A percentile compares a stretch with the other conserved stretches of the same genome.
Conservation (phyloP, 2,113 vertebrate genomes). For the Pteruthius melanotis region DNA sequence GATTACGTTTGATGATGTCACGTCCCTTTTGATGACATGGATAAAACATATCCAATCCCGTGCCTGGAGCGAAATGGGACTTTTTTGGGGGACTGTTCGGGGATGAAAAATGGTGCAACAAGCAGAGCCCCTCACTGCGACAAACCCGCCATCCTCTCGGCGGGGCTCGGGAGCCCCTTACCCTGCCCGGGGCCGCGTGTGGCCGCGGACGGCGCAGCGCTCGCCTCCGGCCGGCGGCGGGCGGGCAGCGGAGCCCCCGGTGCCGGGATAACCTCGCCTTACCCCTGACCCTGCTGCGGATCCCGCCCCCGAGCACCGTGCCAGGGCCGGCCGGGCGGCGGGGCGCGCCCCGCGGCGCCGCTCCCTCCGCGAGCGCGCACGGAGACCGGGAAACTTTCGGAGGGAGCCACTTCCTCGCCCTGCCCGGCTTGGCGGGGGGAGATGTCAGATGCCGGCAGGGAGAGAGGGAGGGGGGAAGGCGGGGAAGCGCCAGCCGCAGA, state of each 20-base stretch:
- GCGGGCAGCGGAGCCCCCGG: background rate
- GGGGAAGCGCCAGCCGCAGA: background rate
- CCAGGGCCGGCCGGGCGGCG: background rate
- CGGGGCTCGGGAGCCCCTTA: background rate
- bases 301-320: background rate
- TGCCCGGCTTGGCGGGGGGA: background rate
- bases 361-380: background rate
- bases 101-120: background rate
- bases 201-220: background rate
- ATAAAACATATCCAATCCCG: background rate
- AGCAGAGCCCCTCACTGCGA: background rate
- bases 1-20: background rate
- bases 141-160: too few species aligned
- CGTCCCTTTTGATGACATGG: background rate
- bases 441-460: background rate
- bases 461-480: background rate
- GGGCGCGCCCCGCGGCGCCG: too few species aligned
- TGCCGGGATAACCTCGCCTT: background rate
- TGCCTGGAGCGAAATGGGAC: background rate
- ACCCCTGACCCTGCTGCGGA: background rate
- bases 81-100: accelerated
- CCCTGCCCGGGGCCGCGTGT: too few species aligned
- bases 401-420: background rate
- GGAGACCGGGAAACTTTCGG: background rate
- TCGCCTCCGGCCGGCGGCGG: too few species aligned